Percentiles rank a stretch among this genome's conserved stretches.
Conservation (phyloP, 2,888 invertebrate species). For the Drosophila macrospina region DNA sequence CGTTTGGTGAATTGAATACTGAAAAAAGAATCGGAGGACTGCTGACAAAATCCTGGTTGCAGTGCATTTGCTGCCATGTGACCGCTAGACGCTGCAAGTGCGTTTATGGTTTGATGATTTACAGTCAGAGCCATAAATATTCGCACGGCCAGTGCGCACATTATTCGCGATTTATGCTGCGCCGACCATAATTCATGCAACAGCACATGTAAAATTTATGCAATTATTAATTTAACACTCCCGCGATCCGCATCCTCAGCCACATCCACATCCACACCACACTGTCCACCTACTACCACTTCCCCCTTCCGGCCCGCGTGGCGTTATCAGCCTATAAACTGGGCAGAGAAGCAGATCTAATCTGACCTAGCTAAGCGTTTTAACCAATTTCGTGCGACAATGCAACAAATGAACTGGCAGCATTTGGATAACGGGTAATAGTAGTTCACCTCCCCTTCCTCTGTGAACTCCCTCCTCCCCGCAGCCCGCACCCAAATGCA, state of each 20-base stretch:
- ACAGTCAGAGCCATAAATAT: constrained; percentile 84
- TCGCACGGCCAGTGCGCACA: constrained; percentile 84
- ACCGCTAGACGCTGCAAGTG: constrained; percentile 74
- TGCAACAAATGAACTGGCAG: constrained; percentile 60
- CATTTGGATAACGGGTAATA: constrained; percentile 11
- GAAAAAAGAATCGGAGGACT: constrained; percentile 17
- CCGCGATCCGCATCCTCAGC: constrained; percentile 47
- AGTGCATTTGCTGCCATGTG: constrained; percentile 46
- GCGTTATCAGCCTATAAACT: constrained; percentile 36
- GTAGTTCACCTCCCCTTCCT: background rate
- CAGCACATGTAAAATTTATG: constrained; percentile 85
- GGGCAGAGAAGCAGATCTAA: constrained; percentile 57
- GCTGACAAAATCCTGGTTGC: background rate
- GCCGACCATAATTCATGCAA: constrained; percentile 83
- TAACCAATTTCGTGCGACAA: constrained; percentile 65
- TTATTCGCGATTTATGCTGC: constrained; percentile 84
- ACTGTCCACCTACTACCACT: background rate
- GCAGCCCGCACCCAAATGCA: constrained; percentile 17
- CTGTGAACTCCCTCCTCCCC: background rate
- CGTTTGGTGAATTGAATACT: constrained; percentile 46
- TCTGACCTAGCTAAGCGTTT: constrained; percentile 60
- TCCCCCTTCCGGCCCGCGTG: background rate
- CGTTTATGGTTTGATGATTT: constrained; percentile 85
- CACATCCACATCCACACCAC: constrained; percentile 35
- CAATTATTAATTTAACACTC: constrained; percentile 85